Evolutionary conservation across 2,797 vertebrate genomes (phyloP).

Genomic region (Sphenopsis melanotis): DNA sequence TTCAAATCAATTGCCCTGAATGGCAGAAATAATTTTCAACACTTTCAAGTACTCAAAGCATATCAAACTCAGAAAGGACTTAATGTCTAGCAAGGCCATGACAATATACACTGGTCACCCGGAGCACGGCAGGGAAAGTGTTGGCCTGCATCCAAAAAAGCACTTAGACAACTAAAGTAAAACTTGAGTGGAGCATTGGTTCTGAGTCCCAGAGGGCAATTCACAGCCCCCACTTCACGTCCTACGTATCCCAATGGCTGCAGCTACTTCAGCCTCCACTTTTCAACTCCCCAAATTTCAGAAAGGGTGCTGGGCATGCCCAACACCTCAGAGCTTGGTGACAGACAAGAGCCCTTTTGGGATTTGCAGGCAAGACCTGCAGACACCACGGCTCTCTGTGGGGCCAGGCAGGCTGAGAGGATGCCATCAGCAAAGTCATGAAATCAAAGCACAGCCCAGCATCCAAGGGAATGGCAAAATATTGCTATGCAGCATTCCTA

Average conservation of each 20-base stretch:
- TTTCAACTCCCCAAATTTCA: neutral
- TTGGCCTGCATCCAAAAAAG: constrained; percentile 26
- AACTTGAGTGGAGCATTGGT: neutral
- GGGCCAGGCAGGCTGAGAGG: neutral
- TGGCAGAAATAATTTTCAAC: neutral
- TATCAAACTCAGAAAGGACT: neutral
- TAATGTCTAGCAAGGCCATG: neutral
- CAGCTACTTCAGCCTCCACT: neutral
- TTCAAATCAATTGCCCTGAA: neutral
- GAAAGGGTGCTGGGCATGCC: neutral
- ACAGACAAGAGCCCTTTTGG: neutral
- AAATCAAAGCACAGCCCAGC: neutral
- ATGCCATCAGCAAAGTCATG: neutral
- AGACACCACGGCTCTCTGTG: accelerated
- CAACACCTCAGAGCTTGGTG: neutral
- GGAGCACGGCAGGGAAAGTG: accelerated
- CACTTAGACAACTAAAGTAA: neutral
- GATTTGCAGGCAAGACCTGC: neutral
- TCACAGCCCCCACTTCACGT: neutral
- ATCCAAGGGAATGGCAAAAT: accelerated
- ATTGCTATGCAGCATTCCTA: neutral
- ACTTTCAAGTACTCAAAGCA: neutral
- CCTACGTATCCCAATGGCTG: accelerated
- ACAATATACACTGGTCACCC: neutral
- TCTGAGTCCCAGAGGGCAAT: neutral